Conservation (phyloP, 2,797 vertebrate species). For the Danio kyathit region DNA sequence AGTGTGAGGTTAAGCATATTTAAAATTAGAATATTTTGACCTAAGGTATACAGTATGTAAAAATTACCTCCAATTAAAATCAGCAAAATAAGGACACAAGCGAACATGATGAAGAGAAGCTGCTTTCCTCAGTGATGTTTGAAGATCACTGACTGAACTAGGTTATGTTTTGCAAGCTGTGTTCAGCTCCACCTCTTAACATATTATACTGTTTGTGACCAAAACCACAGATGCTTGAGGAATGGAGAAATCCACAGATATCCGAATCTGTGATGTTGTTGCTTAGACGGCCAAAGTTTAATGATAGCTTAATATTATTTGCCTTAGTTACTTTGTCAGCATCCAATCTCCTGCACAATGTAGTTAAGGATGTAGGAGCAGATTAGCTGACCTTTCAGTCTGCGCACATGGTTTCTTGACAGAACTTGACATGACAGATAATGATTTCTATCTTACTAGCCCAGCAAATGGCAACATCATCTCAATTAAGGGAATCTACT, state of each 20-base stretch:
- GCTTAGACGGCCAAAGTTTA: neutral
- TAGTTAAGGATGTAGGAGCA: too few species aligned
- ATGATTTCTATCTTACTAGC: neutral
- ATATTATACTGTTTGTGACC: neutral
- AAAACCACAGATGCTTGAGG: neutral
- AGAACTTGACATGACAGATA: too few species aligned
- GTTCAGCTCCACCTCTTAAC: neutral
- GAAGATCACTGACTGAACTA: neutral
- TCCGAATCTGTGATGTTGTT: neutral
- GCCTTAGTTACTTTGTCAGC: too few species aligned
- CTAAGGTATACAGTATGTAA: neutral
- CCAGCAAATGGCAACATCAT: conserved; percentile 6
- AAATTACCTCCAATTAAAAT: neutral
- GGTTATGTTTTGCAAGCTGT: neutral
- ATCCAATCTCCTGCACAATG: too few species aligned
- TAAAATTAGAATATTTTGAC: neutral
- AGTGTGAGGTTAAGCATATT: neutral
- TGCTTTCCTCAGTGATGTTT: neutral
- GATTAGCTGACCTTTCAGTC: too few species aligned
- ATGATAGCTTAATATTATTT: neutral
- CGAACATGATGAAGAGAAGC: neutral
- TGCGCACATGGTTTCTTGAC: too few species aligned
- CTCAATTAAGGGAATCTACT: neutral
- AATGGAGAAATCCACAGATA: neutral
- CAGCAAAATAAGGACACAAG: neutral